These are phyloP conservation scores for Agraylea sexmaculata DNA, from an alignment of 1,140 invertebrate species.

Conservation along the genomic window DNA sequence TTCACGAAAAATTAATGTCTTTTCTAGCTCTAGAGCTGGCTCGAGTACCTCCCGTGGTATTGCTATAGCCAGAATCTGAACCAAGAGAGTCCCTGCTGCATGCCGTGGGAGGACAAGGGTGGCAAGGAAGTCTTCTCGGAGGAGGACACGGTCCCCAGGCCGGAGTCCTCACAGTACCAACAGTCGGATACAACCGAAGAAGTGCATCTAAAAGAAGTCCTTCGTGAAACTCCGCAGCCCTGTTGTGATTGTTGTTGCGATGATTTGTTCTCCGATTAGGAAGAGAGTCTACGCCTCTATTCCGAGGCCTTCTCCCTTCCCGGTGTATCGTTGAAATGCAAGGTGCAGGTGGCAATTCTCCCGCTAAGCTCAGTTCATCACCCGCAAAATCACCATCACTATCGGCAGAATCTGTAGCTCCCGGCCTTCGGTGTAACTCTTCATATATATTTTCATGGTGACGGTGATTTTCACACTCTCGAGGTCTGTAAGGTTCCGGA, in stretches of 20 bases:
- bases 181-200: conserved; percentile 47
- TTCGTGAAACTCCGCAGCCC: conserved; percentile 40
- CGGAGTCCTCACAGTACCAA: conserved; percentile 31
- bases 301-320: conserved; percentile 29
- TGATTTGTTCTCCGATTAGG: conserved; percentile 33
- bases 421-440: conserved; percentile 32
- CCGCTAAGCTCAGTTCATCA: conserved; percentile 38
- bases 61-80: conserved; percentile 46
- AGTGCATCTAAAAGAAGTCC: conserved; percentile 43
- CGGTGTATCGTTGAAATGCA: conserved; percentile 20
- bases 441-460: conserved; percentile 37
- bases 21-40: conserved; percentile 30
- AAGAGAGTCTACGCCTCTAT: conserved; percentile 29
- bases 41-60: conserved; percentile 42
- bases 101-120: conserved; percentile 35
- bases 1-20: conserved; percentile 18
- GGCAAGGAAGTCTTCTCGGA: conserved; percentile 33
- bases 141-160: conserved; percentile 23
- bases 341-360: conserved; percentile 30
- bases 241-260: conserved; percentile 32
- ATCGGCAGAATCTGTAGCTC: conserved; percentile 32
- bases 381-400: conserved; percentile 40
- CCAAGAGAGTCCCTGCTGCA: conserved; percentile 36
- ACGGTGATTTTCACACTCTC: conserved; percentile 27
- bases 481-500: conserved; percentile 19